phyloP scores from a whole-genome alignment of 2,113 vertebrate species.

The Rhegmatorhina hoffmannsi region DNA sequence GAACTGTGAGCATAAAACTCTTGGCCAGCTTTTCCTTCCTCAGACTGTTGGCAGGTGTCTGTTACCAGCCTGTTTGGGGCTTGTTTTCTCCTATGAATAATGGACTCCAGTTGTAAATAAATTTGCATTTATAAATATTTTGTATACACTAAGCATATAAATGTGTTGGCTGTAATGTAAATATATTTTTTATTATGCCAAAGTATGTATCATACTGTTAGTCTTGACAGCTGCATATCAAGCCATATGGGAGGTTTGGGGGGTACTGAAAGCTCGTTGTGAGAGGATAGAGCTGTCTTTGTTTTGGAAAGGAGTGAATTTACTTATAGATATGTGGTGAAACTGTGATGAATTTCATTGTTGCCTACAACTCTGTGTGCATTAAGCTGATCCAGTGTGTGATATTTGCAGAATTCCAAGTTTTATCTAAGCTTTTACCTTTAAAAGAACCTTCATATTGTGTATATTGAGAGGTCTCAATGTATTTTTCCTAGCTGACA shows the following conservation, averaged over 20 bases:
- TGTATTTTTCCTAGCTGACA: background rate
- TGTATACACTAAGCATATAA: slow-evolving; percentile 72
- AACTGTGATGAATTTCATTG: slow-evolving; percentile 1
- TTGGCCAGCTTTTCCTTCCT: slow-evolving; percentile 63
- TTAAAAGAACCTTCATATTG: background rate
- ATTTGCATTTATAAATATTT: slow-evolving; percentile 80
- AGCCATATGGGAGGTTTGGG: slow-evolving; percentile 40
- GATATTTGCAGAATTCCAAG: background rate
- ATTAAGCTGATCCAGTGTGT: background rate
- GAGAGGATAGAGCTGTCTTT: background rate
- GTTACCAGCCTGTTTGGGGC: slow-evolving; percentile 7
- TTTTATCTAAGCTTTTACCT: background rate
- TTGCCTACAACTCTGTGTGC: background rate
- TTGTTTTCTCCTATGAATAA: slow-evolving; percentile 33
- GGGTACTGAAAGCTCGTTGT: slow-evolving; percentile 28
- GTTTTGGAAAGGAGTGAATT: slow-evolving; percentile 17
- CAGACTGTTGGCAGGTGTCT: slow-evolving; percentile 21
- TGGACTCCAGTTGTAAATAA: slow-evolving; percentile 75
- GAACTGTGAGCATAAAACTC: background rate
- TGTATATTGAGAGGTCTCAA: background rate
- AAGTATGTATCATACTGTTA: slow-evolving; percentile 61
- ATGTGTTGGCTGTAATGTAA: slow-evolving; percentile 73
- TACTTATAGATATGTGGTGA: background rate
- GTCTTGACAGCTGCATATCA: slow-evolving; percentile 52
- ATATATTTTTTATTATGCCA: slow-evolving; percentile 77